Percentiles rank a stretch among this genome's conserved stretches.
These are phyloP conservation scores for Pycnomerus fuliginosus DNA, from an alignment of 2,888 invertebrate genomes.

Conservation along the genomic window DNA sequence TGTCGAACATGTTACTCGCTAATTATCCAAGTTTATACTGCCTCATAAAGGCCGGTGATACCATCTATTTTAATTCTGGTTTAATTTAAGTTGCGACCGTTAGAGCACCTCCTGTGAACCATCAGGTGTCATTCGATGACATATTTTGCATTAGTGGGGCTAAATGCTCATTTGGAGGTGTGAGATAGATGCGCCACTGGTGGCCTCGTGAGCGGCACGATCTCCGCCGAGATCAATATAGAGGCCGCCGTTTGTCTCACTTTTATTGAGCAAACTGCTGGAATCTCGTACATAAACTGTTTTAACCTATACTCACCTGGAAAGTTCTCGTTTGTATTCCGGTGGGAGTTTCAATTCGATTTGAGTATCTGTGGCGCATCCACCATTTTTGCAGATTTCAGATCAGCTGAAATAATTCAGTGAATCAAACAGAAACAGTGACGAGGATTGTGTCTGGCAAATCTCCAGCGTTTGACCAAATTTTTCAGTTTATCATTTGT, in stretches of 20 bases:
- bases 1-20: no score
- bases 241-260: constrained; percentile 19
- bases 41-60: no score
- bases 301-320: constrained; percentile 12
- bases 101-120: no score
- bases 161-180: no score
- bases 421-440: no score
- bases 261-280: constrained; percentile 27
- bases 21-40: no score
- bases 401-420: no score
- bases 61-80: no score
- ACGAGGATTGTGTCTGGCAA: constrained; percentile 6
- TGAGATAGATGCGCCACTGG: constrained; percentile 19
- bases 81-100: no score
- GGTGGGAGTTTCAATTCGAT: not conserved
- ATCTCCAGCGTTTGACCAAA: constrained; percentile 13
- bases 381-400: not conserved
- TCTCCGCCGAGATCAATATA: constrained; percentile 24
- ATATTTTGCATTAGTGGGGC: no score
- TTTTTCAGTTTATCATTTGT: constrained; percentile 14
- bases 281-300: constrained; percentile 16
- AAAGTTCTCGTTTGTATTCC: constrained; percentile 4
- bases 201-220: constrained; percentile 2
- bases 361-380: not conserved
- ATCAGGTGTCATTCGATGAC: no score